A percentile compares a stretch with the other conserved stretches of the same genome.
phyloP scores from a whole-genome alignment of 2,797 vertebrate species.

The Smutsia temminckii region DNA sequence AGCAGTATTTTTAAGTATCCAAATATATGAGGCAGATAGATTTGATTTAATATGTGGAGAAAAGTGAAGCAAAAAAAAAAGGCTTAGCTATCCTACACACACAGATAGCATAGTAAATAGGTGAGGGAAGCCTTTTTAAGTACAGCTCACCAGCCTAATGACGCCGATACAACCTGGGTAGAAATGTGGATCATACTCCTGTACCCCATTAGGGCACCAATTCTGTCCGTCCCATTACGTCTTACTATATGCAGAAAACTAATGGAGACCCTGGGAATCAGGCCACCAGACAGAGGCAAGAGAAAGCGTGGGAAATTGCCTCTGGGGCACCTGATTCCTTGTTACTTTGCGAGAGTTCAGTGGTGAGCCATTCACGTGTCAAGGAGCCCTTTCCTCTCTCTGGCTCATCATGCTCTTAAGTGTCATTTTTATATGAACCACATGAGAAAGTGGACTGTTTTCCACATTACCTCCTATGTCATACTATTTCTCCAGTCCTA shows the following conservation, averaged over 20 bases:
- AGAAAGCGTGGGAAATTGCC: not conserved
- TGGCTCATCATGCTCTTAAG: not conserved
- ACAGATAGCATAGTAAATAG: not conserved
- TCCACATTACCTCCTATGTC: constrained; percentile 65
- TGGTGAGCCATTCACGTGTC: not conserved
- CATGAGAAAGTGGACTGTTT: constrained; percentile 57
- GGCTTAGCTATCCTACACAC: not conserved
- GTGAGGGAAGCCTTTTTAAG: not conserved
- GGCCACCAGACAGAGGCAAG: not conserved
- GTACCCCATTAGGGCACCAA: not conserved
- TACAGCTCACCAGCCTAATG: not conserved
- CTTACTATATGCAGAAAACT: not conserved
- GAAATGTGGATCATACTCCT: not conserved
- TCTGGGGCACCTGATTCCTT: not conserved
- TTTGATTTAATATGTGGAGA: constrained; percentile 18
- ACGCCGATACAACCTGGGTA: not conserved
- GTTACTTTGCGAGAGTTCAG: not conserved
- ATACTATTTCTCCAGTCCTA: constrained; percentile 34
- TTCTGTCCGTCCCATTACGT: not conserved
- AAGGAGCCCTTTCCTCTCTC: not conserved
- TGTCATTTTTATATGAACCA: constrained; percentile 37
- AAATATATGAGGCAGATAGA: not conserved
- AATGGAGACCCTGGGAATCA: not conserved
- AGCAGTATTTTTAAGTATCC: not conserved
- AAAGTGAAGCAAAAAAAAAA: not conserved